Conservation (phyloP, 2,113 vertebrate species). For the Benitochromis conjunctus region DNA sequence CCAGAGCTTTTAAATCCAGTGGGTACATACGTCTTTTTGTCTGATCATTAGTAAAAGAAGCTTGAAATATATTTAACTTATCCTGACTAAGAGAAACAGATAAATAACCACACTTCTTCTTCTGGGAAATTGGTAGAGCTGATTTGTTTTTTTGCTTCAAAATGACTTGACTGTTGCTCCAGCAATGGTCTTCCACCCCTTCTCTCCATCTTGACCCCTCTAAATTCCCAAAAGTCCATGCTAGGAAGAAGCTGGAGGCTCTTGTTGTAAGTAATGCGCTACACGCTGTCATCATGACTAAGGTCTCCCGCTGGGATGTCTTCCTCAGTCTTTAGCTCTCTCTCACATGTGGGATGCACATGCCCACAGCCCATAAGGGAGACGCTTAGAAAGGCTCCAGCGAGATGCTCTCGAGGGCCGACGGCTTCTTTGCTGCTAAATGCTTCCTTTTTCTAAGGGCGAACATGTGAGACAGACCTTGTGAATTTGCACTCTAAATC, state of each 20-base stretch:
- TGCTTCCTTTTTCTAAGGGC: slow-evolving; percentile 40
- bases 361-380: neutral
- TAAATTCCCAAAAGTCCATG: neutral
- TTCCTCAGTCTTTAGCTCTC: neutral
- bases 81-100: neutral
- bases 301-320: neutral
- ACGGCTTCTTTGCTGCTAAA: slow-evolving; percentile 14
- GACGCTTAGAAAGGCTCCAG: neutral
- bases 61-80: neutral
- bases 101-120: neutral
- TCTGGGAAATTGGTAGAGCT: neutral
- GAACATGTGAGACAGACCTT: slow-evolving; percentile 15
- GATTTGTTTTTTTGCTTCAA: neutral
- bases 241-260: neutral
- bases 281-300: neutral
- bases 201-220: neutral
- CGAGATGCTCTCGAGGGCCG: neutral
- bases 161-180: neutral
- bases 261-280: neutral
- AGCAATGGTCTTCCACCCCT: neutral
- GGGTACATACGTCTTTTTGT: neutral
- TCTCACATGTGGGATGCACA: slow-evolving; percentile 48
- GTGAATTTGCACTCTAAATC: slow-evolving; percentile 22
- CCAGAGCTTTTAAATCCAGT: neutral
- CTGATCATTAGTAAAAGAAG: neutral